A percentile compares a stretch with the other conserved stretches of the same genome.
Conservation (phyloP, 2,888 invertebrate species). For the Formica aserva region DNA sequence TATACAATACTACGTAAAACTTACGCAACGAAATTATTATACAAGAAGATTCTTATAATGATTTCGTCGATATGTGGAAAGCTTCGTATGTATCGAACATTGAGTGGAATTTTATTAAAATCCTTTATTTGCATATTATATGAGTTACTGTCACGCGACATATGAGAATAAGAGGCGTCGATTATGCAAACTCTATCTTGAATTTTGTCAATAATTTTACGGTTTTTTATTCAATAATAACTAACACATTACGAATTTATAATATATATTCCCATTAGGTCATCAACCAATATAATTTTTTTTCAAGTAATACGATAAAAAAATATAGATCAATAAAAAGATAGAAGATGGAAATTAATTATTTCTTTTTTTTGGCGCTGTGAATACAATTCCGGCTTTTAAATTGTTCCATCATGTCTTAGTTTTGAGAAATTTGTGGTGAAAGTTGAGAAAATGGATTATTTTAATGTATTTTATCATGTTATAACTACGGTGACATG, state of each 20-base stretch:
- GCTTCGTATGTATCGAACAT: conserved; percentile 71
- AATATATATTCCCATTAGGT: background rate
- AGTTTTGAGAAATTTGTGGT: background rate
- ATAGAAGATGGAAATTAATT: background rate
- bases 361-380: background rate
- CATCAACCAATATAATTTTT: conserved; percentile 1
- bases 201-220: background rate
- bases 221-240: background rate
- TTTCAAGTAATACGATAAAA: background rate
- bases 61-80: conserved; percentile 39
- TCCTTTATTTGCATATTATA: conserved; percentile 76
- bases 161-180: background rate
- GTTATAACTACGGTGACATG: background rate
- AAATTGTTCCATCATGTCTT: background rate
- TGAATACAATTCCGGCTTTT: background rate
- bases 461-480: background rate
- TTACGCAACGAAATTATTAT: conserved; percentile 49
- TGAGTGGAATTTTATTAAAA: conserved; percentile 75
- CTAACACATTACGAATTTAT: no score
- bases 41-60: conserved; percentile 40
- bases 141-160: conserved; percentile 53
- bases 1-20: conserved; percentile 45
- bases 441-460: background rate
- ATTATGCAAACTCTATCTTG: background rate
- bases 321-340: background rate